Conservation (phyloP, 2,797 vertebrate genomes). For the Periparus ater region DNA sequence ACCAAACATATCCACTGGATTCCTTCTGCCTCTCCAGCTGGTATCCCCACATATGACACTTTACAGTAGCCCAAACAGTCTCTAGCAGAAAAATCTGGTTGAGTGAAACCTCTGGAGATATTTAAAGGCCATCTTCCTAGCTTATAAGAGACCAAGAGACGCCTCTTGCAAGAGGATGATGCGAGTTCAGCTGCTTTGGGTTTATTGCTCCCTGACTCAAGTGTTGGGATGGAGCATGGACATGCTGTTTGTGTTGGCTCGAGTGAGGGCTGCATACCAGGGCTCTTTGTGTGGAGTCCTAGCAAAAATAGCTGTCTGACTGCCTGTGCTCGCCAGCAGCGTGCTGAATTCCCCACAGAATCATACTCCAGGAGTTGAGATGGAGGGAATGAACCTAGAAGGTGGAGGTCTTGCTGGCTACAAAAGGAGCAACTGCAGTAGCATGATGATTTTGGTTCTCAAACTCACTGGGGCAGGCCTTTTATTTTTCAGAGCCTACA, state of each 20-base stretch:
- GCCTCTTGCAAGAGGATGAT: neutral
- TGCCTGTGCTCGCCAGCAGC: accelerated
- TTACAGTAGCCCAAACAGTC: neutral
- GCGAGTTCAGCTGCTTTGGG: conserved; percentile 43
- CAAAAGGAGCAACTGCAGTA: neutral
- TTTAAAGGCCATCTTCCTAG: neutral
- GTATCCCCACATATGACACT: neutral
- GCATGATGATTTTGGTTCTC: neutral
- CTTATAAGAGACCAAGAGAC: conserved; percentile 40
- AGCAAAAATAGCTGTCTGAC: conserved; percentile 52
- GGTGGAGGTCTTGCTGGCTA: neutral
- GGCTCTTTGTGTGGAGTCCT: conserved; percentile 41
- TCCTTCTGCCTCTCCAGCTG: neutral
- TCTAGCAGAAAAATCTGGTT: neutral
- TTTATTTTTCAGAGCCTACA: neutral
- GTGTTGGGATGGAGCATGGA: neutral
- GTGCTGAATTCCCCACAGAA: neutral
- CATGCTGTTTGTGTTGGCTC: conserved; percentile 50
- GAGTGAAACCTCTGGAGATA: neutral
- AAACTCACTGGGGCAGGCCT: accelerated
- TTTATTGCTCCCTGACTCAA: conserved; percentile 44
- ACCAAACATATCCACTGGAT: accelerated
- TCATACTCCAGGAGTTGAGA: neutral
- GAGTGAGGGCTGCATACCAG: conserved; percentile 17
- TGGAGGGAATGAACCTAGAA: neutral